Evolutionary conservation across 2,797 vertebrate genomes (phyloP).

Genomic region (Urocyon cinereoargenteus): DNA sequence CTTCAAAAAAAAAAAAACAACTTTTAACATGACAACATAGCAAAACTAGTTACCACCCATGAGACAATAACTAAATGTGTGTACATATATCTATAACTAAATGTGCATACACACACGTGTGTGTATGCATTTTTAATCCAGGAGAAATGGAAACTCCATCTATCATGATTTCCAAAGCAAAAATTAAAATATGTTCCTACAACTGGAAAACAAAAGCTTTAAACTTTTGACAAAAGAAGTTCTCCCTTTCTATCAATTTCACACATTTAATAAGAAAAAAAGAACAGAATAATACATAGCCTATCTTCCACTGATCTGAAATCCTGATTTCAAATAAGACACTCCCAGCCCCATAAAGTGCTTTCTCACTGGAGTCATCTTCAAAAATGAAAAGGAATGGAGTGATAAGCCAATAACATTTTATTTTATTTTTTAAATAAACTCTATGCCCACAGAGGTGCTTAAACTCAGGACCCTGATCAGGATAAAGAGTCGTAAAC

Average conservation of each 20-base stretch:
- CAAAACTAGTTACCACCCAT: background rate
- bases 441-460: background rate
- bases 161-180: background rate
- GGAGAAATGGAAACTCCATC: background rate
- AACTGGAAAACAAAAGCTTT: background rate
- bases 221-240: background rate
- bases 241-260: background rate
- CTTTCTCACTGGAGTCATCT: background rate
- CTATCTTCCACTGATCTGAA: background rate
- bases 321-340: background rate
- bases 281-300: background rate
- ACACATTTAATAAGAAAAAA: background rate
- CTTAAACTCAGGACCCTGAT: background rate
- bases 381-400: background rate
- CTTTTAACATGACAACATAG: background rate
- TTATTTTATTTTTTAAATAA: background rate
- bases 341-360: background rate
- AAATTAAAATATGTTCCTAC: background rate
- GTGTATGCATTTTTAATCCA: background rate
- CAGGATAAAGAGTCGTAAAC: background rate
- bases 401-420: background rate
- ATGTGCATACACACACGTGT: too few species aligned
- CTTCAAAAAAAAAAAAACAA: too few species aligned
- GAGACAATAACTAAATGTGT: background rate
- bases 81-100: too few species aligned